Evolutionary conservation across 2,797 vertebrate species (phyloP), one percentile per base, ranked within the genome.

Genomic region (Rhabdomys pumilio): DNA sequence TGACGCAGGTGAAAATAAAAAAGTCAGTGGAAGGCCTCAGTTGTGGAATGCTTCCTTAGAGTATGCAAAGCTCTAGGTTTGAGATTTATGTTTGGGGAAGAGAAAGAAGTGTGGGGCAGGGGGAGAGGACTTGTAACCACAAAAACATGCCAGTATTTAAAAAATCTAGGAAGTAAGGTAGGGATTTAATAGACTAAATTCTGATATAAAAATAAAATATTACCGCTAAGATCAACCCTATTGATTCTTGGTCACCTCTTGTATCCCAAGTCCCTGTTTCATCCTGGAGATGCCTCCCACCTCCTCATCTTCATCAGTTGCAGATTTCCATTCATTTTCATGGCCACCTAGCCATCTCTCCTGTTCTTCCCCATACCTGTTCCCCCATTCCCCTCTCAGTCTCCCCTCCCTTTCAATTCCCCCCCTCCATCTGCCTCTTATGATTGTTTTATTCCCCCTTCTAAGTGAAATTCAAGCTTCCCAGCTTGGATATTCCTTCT

Each of bases 191-290:
- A 13, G 7, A 76, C 12, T 81, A 89, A 93, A 61, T 4, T 82
- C 29, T 82, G 44, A 82, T 89, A 50, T 14, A 14, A 94, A 90
- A 77, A n/a, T 76, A 82, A 88, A 44, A 81, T 67, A 15, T 69
- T 6, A 69, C 15, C 0, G 2, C 67, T 69, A 38, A 72, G n/a
- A n/a, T 72, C 8, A 19, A 9, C n/a, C 3, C 17, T 8, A 20
- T 72, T 72, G 69, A 72, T 3, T 72, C 69, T 72, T 72, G 69
- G 69, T 9, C 19, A 72, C 19, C 8, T 72, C 69, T 3, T 4
- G 38, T 38, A 72, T 38, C 69, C 34, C 8, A 38, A 17, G 8
- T 38, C 17, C 38, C 69, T 72, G 69, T 20, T 38, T 20, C 19
- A 19, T 38, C 69, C n/a, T 72, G 69, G n/a, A 72, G 19, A 20